These are phyloP conservation scores for Drosophila asahinai DNA, from an alignment of 1,140 invertebrate species.

Conservation along the genomic window DNA sequence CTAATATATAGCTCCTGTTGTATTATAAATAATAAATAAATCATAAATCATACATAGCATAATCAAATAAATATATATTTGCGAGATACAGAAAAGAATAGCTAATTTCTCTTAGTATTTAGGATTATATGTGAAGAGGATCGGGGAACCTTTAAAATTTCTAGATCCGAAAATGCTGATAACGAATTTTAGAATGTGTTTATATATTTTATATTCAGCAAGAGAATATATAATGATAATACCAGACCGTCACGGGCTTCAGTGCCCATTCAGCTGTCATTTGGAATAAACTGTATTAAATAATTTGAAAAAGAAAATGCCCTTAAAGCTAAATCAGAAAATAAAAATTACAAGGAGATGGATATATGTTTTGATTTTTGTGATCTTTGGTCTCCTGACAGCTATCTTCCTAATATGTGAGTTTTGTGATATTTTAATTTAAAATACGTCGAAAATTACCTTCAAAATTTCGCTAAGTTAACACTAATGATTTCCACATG, in stretches of 20 bases:
- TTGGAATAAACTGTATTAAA: not conserved
- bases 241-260: not conserved
- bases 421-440: not conserved
- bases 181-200: not conserved
- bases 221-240: not conserved
- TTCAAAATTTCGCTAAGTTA: too few species aligned
- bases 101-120: not conserved
- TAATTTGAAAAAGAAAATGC: too few species aligned
- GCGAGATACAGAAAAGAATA: not conserved
- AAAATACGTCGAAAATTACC: not conserved
- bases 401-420: not conserved
- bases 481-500: constrained; percentile 30
- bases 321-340: too few species aligned
- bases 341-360: too few species aligned
- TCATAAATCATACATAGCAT: not conserved
- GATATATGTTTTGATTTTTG: too few species aligned
- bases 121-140: not conserved
- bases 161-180: too few species aligned
- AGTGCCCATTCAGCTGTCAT: not conserved
- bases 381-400: too few species aligned
- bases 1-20: too few species aligned
- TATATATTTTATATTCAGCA: not conserved
- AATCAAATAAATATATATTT: not conserved
- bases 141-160: too few species aligned
- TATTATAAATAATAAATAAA: not conserved